Conservation (phyloP, 2,113 vertebrate species). For the Anhinga rufa region DNA sequence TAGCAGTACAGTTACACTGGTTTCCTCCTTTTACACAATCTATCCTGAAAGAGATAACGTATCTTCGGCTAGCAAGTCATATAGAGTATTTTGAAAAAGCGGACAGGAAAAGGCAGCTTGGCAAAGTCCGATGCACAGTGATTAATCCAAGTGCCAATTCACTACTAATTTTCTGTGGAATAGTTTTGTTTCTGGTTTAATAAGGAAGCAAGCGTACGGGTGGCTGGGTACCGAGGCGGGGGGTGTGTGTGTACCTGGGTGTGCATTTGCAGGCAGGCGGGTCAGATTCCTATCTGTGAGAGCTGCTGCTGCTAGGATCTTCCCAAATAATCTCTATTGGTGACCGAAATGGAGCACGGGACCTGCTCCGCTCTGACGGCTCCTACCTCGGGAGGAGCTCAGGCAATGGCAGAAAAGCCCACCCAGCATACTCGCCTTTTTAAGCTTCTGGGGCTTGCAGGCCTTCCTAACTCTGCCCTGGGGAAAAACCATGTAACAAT, state of each 20-base stretch:
- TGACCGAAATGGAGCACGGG: neutral
- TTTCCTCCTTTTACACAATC: neutral
- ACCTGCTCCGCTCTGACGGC: neutral
- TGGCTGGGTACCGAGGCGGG: neutral
- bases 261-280: neutral
- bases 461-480: conserved; percentile 42
- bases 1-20: neutral
- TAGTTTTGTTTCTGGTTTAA: neutral
- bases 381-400: conserved; percentile 13
- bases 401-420: conserved; percentile 37
- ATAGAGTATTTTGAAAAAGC: neutral
- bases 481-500: conserved; percentile 41
- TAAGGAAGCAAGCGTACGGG: neutral
- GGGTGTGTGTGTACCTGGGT: rapidly evolving
- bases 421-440: conserved; percentile 23
- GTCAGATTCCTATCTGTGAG: neutral
- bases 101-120: rapidly evolving
- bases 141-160: neutral
- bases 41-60: neutral
- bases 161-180: neutral
- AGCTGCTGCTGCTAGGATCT: neutral
- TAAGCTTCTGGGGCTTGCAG: conserved; percentile 47
- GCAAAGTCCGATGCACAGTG: neutral
- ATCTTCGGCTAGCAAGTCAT: neutral
- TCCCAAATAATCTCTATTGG: neutral